Conservation (phyloP, 2,797 vertebrate genomes). For the Catamblyrhynchus diadema region DNA sequence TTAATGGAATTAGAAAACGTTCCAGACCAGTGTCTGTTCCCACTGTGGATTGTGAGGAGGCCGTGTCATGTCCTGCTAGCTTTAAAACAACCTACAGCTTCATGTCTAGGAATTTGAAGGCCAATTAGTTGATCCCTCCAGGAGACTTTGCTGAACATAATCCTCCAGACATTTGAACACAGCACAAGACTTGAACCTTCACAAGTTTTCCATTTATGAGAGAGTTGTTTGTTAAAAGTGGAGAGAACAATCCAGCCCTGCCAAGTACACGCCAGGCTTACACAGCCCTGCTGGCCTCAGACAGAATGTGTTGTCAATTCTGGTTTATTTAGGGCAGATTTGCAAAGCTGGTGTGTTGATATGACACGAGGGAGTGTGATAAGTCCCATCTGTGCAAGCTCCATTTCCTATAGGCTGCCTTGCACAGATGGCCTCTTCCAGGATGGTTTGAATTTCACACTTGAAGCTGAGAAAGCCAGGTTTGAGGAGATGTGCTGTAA, state of each 20-base stretch:
- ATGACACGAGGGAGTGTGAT: background rate
- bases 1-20: background rate
- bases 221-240: slow-evolving; percentile 8
- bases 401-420: background rate
- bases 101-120: background rate
- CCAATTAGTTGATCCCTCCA: background rate
- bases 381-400: slow-evolving; percentile 5
- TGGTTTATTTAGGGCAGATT: slow-evolving; percentile 43
- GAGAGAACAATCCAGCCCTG: background rate
- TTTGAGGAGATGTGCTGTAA: background rate
- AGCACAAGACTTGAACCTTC: background rate
- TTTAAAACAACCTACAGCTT: slow-evolving; percentile 1
- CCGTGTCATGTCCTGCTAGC: background rate
- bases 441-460: background rate
- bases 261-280: background rate
- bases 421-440: background rate
- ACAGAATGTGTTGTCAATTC: background rate
- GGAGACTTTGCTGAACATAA: background rate
- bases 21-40: background rate
- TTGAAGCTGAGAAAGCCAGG: background rate
- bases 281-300: slow-evolving; percentile 13
- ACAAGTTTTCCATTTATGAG: slow-evolving; percentile 29
- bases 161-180: background rate
- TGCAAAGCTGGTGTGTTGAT: slow-evolving; percentile 31
- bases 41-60: background rate